A percentile compares a stretch with the other conserved stretches of the same genome.
phyloP scores from a whole-genome alignment of 1,140 invertebrate species.

The Plutomurus gul region DNA sequence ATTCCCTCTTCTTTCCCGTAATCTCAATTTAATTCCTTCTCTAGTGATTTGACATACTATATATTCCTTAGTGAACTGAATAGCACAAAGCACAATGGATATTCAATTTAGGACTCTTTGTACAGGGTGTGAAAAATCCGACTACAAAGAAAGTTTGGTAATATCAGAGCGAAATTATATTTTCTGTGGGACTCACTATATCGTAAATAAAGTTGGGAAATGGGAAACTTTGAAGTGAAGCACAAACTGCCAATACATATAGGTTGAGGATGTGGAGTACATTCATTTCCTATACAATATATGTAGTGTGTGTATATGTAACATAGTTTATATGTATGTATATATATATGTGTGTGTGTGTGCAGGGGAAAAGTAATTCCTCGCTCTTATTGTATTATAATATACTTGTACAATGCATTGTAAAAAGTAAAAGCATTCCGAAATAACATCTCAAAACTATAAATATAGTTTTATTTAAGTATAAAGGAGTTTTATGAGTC shows the following conservation, averaged over 20 bases:
- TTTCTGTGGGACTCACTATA: no score
- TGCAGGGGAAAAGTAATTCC: no score
- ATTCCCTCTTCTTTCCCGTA: constrained; percentile 13
- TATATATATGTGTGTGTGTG: neutral
- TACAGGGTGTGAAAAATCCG: neutral
- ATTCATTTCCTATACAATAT: no score
- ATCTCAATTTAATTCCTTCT: constrained; percentile 20
- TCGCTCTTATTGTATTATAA: no score
- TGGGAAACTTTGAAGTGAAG: no score
- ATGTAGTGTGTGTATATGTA: neutral
- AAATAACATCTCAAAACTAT: no score
- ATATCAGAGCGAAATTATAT: neutral
- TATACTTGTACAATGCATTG: no score
- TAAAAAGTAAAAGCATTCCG: no score
- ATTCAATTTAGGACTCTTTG: constrained; percentile 9
- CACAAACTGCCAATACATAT: no score
- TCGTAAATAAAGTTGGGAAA: no score
- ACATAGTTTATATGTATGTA: no score
- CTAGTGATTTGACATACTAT: neutral
- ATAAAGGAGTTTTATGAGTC: neutral
- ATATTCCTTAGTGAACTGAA: neutral
- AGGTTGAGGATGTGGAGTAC: no score
- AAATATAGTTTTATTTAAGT: neutral
- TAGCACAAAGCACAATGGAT: neutral
- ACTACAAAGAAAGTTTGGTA: neutral